These are phyloP conservation scores for Psilopsiagon aymara DNA, from an alignment of 2,113 vertebrate species.

Conservation along the genomic window DNA sequence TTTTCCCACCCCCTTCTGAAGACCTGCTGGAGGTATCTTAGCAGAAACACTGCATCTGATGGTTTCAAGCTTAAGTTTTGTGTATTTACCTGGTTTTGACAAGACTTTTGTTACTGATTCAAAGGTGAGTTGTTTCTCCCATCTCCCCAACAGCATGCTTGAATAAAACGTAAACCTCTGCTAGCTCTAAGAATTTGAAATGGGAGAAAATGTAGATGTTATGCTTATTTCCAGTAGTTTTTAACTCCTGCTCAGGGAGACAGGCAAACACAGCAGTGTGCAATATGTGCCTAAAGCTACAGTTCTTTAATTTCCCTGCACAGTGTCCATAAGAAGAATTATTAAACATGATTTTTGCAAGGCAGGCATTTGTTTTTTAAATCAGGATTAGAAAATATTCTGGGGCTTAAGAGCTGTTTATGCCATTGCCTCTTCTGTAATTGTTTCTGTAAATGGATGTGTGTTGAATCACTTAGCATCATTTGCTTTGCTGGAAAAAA, in stretches of 20 bases:
- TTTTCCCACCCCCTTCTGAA: not conserved
- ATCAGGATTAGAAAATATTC: conserved; percentile 22
- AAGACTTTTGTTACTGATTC: not conserved
- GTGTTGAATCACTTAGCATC: conserved; percentile 38
- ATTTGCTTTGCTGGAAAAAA: not conserved
- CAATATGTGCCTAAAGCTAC: conserved; percentile 28
- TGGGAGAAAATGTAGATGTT: not conserved
- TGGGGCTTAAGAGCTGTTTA: conserved; percentile 28
- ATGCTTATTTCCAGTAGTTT: not conserved
- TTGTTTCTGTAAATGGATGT: conserved; percentile 46
- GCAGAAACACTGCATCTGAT: not conserved
- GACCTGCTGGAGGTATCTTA: not conserved
- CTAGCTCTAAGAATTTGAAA: not conserved
- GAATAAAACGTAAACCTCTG: not conserved
- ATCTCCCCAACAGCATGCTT: not conserved
- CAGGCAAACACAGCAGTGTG: not conserved
- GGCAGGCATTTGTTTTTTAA: conserved; percentile 59
- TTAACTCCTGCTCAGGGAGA: not conserved
- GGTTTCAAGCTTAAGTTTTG: not conserved
- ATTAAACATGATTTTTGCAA: conserved; percentile 64
- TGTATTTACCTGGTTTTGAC: not conserved
- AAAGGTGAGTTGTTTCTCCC: not conserved
- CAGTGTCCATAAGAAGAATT: conserved; percentile 41
- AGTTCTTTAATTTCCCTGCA: conserved; percentile 39
- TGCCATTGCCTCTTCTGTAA: conserved; percentile 22